Evolutionary conservation across 2,113 vertebrate genomes (phyloP).

Genomic region (Rhea pennata): DNA sequence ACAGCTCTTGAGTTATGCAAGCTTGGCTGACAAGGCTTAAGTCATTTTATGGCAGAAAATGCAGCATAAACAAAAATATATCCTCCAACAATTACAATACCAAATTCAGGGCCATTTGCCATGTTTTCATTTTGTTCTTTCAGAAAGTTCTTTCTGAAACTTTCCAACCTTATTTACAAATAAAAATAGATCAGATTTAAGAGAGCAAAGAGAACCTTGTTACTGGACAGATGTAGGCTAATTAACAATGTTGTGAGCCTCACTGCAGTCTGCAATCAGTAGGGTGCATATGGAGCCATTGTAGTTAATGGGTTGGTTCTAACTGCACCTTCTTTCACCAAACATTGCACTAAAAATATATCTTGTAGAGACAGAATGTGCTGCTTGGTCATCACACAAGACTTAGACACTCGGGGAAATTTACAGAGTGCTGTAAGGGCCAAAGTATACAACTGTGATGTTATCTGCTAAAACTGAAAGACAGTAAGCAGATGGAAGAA

Average conservation of each 20-base stretch:
- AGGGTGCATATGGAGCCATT: constrained; percentile 43
- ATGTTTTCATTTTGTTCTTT: not conserved
- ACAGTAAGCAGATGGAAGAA: not conserved
- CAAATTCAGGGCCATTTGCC: not conserved
- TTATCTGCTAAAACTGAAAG: not conserved
- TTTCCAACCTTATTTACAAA: constrained; percentile 37
- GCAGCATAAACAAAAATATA: not conserved
- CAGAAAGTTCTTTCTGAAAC: not conserved
- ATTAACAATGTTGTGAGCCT: constrained; percentile 1
- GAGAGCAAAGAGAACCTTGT: constrained; percentile 29
- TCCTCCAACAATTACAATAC: not conserved
- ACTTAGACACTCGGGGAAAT: constrained; percentile 1
- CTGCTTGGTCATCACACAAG: constrained; percentile 43
- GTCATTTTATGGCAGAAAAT: constrained; percentile 6
- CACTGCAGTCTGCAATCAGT: not conserved
- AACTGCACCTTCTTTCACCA: constrained; percentile 59
- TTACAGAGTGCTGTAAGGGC: not conserved
- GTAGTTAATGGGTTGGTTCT: constrained; percentile 68
- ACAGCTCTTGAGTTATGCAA: constrained; percentile 11
- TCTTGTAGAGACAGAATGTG: constrained; percentile 42
- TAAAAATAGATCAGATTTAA: constrained; percentile 27
- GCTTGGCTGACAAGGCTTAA: constrained; percentile 1
- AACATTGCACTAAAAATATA: constrained; percentile 21
- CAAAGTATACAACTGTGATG: not conserved
- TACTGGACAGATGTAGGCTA: constrained; percentile 51